Base-by-base conservation (phyloP, 2,113 vertebrate species). In the Rhynchopsitta pachyrhyncha region DNA sequence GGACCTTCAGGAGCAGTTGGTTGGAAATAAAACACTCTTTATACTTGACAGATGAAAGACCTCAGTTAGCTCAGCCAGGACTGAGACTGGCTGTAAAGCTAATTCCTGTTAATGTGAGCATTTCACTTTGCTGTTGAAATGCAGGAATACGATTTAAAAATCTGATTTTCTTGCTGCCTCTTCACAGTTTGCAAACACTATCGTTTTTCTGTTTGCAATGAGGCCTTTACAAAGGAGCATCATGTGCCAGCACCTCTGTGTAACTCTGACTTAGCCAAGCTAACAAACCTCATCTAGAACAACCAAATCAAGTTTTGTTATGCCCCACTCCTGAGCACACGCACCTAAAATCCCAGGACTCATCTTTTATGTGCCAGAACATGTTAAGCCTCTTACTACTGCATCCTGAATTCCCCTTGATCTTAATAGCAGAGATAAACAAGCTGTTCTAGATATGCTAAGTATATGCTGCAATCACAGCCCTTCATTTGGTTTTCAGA, bases 371-470 rank as follows among this genome's bases (percentile, higher is more conserved):
- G 50, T 85, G 70, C 41, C 76, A 79, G 89, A 57, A 90, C 41
- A 42, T 33, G 82, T 69, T 42, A 76, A 73, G 78, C 49, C 78
- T 46, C 69, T 77, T 77, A 14, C 62, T 82, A 28, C 75, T 31
- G 46, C 82, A 24, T 59, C 73, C 90, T 27, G 60, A 9, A 35
- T 24, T 85, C 47, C 47, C 86, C 94, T 59, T 11, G 67, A 76
- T 90, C 66, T 81, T 23, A 4, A 25, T 4, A 78, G 73, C 68
- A 53, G 80, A 78, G 83, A 94, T 68, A 96, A 95, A 96, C 91
- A 95, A 86, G 8, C 69, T 91, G 93, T 20, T 94, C 93, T 29
- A 96, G 91, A 86, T 96, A 86, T 37, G 89, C 53, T 57, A 91
- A 92, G 49, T 44, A 92, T 12, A 57, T 1, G 13, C 86, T 60